phyloP scores from a whole-genome alignment of 1,140 invertebrate species.

The Maconellicoccus hirsutus region DNA sequence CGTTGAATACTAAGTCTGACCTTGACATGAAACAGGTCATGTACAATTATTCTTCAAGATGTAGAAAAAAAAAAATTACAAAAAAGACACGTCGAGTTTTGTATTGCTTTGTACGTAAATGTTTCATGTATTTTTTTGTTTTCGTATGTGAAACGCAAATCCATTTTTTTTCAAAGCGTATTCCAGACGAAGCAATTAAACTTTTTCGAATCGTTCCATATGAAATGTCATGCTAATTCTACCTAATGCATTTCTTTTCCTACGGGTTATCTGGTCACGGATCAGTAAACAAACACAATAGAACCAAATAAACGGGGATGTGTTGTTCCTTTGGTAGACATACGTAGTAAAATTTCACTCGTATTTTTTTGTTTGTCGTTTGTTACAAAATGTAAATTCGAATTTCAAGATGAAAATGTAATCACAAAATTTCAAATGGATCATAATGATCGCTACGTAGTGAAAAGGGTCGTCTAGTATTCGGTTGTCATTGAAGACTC shows the following conservation, averaged over 20 bases:
- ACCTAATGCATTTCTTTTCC: not conserved
- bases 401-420: not conserved
- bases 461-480: too few relatives aligned
- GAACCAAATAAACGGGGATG: not conserved
- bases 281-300: not conserved
- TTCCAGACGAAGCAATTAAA: not conserved
- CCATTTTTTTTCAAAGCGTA: not conserved
- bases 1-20: not conserved
- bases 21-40: not conserved
- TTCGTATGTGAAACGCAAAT: not conserved
- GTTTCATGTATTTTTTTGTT: not conserved
- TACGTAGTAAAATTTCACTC: not conserved
- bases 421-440: too few relatives aligned
- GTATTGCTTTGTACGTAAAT: not conserved
- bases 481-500: too few relatives aligned
- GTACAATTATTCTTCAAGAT: not conserved
- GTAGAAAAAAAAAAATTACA: not conserved
- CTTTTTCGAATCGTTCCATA: not conserved
- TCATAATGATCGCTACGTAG: too few relatives aligned
- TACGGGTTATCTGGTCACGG: not conserved
- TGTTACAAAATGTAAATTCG: not conserved
- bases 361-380: not conserved
- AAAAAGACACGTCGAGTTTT: not conserved
- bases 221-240: conserved; percentile 4
- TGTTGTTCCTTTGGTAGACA: not conserved